Evolutionary conservation across 2,797 vertebrate genomes (phyloP), one percentile per base, ranked within the genome.

Genomic region (Avahi laniger): DNA sequence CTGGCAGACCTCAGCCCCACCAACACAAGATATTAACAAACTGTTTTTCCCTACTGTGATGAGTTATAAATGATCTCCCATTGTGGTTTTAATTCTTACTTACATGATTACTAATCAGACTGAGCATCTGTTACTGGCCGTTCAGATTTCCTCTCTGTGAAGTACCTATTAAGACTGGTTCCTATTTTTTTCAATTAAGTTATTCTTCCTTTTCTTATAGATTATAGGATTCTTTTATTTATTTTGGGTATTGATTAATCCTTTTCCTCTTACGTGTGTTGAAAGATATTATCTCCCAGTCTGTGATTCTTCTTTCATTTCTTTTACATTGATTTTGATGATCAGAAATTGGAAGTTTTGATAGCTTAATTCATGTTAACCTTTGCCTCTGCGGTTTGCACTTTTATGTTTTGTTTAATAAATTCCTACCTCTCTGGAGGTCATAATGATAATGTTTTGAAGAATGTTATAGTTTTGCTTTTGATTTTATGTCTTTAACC

Each of bases 61-160:
- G 14, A 67, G 5, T 86, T 94, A 33, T 9, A 93, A 95, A 80
- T 93, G 24, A 54, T 87, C 28, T 85, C 7, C 88, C 41, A 41
- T 20, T 76, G 38, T 95, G 46, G 30, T 52, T 95, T 89, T 69
- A 59, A 69, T 85, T 67, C 93, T 89, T 9, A 69, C 90, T 93
- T 52, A 18, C 15, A 7, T 88, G 15, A 48, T 72, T 52, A 57
- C 26, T 83, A 28, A 35, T 92, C 10, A 87, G 38, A 4, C 33
- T 87, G 26, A 3, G 26, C 4, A 63, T 82, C 28, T 75, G 86
- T 92, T 33, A 38, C 18, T 52, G 24, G 22, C 50, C 67, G 6
- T 33, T 93, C 22, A 73, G 3, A 72, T 67, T 95, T 88, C 18
- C 14, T 76, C 48, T 89, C 76, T 89, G 33, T 90, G 79, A 92